Conservation (phyloP, 1,140 invertebrate genomes). For the Phenacoccus solenopsis region DNA sequence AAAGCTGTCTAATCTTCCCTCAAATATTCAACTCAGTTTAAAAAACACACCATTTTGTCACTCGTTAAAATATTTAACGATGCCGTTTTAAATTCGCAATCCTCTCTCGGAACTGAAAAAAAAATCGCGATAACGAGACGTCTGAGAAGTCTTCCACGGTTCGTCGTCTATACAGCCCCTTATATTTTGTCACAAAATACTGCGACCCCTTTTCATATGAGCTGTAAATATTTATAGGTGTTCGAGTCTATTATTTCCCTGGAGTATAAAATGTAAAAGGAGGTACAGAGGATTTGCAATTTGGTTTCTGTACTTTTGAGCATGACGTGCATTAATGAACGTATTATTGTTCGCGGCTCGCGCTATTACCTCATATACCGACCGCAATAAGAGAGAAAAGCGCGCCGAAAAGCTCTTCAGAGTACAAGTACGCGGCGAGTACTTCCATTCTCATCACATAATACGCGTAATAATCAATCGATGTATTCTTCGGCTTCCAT, state of each 20-base stretch:
- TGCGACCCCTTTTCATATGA: slow-evolving; percentile 9
- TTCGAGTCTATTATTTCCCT: slow-evolving; percentile 13
- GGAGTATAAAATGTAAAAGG: slow-evolving; percentile 9
- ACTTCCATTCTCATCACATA: too few species aligned
- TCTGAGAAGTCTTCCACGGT: slow-evolving; percentile 1
- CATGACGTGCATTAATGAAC: slow-evolving; percentile 16
- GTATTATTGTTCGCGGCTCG: background rate
- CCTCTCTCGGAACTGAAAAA: background rate
- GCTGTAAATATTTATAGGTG: slow-evolving; percentile 10
- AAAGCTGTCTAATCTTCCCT: too few species aligned
- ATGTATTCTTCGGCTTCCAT: too few species aligned
- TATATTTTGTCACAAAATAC: slow-evolving; percentile 6
- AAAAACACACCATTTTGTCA: background rate
- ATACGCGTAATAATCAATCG: too few species aligned
- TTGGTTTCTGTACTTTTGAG: slow-evolving; percentile 9
- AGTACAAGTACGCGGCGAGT: too few species aligned
- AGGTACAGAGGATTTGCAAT: slow-evolving; percentile 11
- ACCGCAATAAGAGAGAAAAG: too few species aligned
- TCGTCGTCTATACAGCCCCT: background rate
- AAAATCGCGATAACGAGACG: slow-evolving; percentile 7
- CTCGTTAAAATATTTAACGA: slow-evolving; percentile 12
- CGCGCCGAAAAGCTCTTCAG: too few species aligned
- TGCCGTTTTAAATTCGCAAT: slow-evolving; percentile 1
- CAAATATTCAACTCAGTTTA: too few species aligned
- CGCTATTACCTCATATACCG: too few species aligned